phyloP scores from a whole-genome alignment of 2,113 vertebrate species.

The Nesoenas mayeri region DNA sequence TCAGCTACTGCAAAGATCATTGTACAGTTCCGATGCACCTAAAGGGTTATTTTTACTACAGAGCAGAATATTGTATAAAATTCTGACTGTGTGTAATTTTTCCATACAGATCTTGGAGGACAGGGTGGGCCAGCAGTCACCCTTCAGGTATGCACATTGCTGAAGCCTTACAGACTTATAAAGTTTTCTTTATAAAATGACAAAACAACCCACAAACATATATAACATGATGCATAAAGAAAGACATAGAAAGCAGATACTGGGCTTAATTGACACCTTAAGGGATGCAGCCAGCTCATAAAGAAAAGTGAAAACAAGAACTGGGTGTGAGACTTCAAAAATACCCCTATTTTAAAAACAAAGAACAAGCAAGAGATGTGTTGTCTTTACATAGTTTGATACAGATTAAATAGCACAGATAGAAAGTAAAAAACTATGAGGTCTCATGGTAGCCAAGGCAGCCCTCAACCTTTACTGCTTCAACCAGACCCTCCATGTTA shows the following conservation, averaged over 20 bases:
- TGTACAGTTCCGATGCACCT: background rate
- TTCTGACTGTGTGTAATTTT: background rate
- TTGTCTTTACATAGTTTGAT: background rate
- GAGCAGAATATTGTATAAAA: background rate
- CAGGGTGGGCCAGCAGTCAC: background rate
- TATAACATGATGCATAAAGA: background rate
- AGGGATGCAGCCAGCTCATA: background rate
- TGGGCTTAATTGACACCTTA: background rate
- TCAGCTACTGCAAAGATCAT: background rate
- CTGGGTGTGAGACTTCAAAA: background rate
- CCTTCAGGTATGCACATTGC: background rate
- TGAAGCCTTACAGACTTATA: background rate
- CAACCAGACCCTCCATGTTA: no score
- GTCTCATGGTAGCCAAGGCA: background rate
- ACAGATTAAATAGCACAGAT: background rate
- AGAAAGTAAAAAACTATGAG: background rate
- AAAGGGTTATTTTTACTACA: background rate
- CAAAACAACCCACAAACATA: background rate
- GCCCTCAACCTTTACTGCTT: no score
- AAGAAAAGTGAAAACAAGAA: background rate
- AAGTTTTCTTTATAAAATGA: background rate
- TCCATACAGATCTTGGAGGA: background rate
- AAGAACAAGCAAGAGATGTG: background rate
- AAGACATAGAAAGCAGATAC: background rate
- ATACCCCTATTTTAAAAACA: accelerated